Evolutionary conservation across 2,888 invertebrate species (phyloP).

Genomic region (Helleia helle): DNA sequence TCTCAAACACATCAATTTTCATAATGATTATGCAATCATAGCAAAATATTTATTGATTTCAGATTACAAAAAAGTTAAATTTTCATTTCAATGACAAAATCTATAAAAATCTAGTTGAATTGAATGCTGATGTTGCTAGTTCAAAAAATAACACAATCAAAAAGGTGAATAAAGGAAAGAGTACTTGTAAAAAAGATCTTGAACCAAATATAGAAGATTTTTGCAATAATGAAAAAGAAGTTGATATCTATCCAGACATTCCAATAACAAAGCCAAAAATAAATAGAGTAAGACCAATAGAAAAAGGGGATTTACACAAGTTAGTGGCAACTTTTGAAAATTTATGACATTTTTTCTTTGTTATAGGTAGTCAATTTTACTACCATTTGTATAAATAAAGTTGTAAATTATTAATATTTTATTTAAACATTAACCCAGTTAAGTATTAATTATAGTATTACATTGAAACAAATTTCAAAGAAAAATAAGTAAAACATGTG

Average conservation of each 20-base stretch:
- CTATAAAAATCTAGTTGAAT: conserved; percentile 57
- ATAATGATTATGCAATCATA: too few relatives aligned
- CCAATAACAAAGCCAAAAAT: conserved; percentile 44
- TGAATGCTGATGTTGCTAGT: conserved; percentile 45
- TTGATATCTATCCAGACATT: conserved; percentile 42
- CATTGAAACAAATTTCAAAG: too few relatives aligned
- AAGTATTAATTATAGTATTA: too few relatives aligned
- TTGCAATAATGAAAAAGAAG: conserved; percentile 42
- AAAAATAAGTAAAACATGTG: too few relatives aligned
- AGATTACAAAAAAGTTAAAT: conserved; percentile 59
- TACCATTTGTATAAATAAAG: background rate
- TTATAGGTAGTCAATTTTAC: too few relatives aligned
- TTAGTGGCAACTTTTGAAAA: conserved; percentile 49
- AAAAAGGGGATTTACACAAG: conserved; percentile 44
- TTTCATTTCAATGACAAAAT: conserved; percentile 63
- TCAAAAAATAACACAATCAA: conserved; percentile 34
- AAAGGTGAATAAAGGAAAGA: conserved; percentile 25
- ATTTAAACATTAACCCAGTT: conserved; percentile 30
- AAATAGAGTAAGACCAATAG: conserved; percentile 40
- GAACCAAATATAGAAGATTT: conserved; percentile 67
- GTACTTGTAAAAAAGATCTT: conserved; percentile 41
- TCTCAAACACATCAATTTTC: too few relatives aligned
- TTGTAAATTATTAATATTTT: conserved; percentile 8
- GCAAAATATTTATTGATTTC: conserved; percentile 33
- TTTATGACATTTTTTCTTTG: conserved; percentile 32